Evolutionary conservation across 2,797 vertebrate species (phyloP).

Genomic region (Scyliorhinus canicula): DNA sequence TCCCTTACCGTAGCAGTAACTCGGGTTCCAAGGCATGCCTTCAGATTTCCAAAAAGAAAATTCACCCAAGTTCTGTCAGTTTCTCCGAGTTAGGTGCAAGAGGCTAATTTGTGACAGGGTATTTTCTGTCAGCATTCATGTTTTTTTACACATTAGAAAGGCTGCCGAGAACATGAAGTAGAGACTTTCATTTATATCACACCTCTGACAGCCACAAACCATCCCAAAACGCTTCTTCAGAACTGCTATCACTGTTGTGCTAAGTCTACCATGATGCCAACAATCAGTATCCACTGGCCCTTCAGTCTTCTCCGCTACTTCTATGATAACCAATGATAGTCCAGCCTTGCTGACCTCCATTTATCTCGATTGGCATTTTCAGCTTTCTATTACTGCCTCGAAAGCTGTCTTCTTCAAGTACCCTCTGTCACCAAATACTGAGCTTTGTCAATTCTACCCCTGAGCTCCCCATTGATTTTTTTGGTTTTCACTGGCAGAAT

Average conservation of each 20-base stretch:
- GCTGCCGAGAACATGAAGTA: not conserved
- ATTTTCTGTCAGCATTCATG: not conserved
- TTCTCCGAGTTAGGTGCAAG: not conserved
- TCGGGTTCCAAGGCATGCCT: not conserved
- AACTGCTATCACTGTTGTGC: not conserved
- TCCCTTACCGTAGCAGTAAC: not conserved
- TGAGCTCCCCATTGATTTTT: not conserved
- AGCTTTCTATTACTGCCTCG: not conserved
- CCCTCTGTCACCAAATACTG: not conserved
- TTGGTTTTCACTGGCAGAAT: not conserved
- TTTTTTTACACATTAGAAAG: not conserved
- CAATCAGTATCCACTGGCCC: not conserved
- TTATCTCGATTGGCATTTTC: not conserved
- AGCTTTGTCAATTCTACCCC: not conserved
- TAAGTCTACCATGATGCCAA: not conserved
- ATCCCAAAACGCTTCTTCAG: not conserved
- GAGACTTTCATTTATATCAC: not conserved
- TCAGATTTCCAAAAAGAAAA: slow-evolving; percentile 5
- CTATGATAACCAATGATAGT: not conserved
- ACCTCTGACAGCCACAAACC: not conserved
- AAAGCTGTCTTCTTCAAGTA: not conserved
- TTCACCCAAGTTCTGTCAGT: not conserved
- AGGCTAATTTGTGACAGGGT: not conserved
- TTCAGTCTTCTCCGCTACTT: not conserved
- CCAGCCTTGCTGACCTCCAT: not conserved